Base-by-base conservation (phyloP, 2,797 vertebrate species). In the Catostomus latipinnis region DNA sequence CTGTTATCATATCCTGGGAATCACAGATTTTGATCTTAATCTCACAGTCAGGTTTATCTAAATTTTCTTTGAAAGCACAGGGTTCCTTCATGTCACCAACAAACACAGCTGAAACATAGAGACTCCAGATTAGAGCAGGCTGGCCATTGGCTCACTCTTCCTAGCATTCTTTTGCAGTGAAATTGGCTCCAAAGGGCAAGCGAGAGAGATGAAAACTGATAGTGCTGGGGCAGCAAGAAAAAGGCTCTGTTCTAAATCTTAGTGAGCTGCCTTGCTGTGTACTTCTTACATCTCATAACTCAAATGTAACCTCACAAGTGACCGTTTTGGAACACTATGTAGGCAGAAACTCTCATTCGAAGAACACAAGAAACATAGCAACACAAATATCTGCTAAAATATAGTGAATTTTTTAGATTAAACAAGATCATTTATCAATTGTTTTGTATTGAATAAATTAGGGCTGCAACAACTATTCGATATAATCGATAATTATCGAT, bases 1-100 rank as follows among this genome's bases (percentile, higher is more conserved):
- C 63, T 88, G 87, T 89, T 92, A 93, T 92, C 90, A 83, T 82
- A 87, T 83, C 87, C 84, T 88, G 86, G 83, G 84, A 88, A 91
- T 92, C 91, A 88, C 87, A 87, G 88, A 89, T 87, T 84, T 84
- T 90, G 89, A 93, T 92, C 88, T 86, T 84, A 90, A 91, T 80
- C 69, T 90, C 91, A 85, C 75, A 84, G 86, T 61, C 81, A 71
- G 81, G 87, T 90, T 89, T 80, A 89, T 93, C 90, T 89, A 80
- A 81, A 86, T 85, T 8, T 87, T 78, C 87, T 88, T 83, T 86
- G 83, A 89, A 91, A 91, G 88, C 86, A 78, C 84, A 78, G 81
- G 76, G 72, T 88, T 85, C 86, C 83, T 71, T 57, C 85, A 87
- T 81, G 56, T 91, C 88, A 90, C 87, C 90, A 88, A 71, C 63